Evolutionary conservation across 2,888 invertebrate genomes (phyloP), one percentile per base, ranked within the genome.

Genomic region (Hemistola chrysoprasaria): DNA sequence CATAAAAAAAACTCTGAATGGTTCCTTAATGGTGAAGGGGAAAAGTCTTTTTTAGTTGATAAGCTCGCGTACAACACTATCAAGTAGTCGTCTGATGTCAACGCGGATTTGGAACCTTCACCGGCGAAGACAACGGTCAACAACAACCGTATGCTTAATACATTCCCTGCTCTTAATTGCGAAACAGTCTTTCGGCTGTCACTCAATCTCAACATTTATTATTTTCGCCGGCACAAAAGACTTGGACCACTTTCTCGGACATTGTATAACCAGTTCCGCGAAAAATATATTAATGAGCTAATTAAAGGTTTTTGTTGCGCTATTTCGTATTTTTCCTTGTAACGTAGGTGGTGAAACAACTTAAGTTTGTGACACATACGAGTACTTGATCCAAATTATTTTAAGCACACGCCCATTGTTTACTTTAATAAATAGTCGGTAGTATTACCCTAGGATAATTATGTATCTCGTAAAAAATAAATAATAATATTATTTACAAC

Each of bases 251-350:
- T 70, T 71, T 71, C 71, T 54, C 49, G 43, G 56, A 63, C 59
- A 61, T 59, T 61, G 62, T 59, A 53, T 36, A 68, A 68, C 69
- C 62, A 49, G 68, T 71, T 65, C 56, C 34, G 42, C 31, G 58
- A 58, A 66, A 61, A 56, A 65, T 50, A 65, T 52, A 67, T 65
- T 70, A 71, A 71, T 62, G 62, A 63, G 56, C 59, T 65, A 66
- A 71, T 71, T 71, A 68, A 66, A 50, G 45, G 50, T 59, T 64
- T 64, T 55, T 51, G 54, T 47, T 51, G 39, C 37, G 49, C 51
- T 54, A 54, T 52, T 52, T 57, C 51, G 46, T 50, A 42, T 48
- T 49, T 56, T 58, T 59, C 59, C 54, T 57, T 44, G 43, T 53
- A 16, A 16, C 4, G 16, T 16, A 16, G 16, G 16, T 16, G 16